Evolutionary conservation across 2,113 vertebrate species (phyloP).

Genomic region (Spea bombifrons): DNA sequence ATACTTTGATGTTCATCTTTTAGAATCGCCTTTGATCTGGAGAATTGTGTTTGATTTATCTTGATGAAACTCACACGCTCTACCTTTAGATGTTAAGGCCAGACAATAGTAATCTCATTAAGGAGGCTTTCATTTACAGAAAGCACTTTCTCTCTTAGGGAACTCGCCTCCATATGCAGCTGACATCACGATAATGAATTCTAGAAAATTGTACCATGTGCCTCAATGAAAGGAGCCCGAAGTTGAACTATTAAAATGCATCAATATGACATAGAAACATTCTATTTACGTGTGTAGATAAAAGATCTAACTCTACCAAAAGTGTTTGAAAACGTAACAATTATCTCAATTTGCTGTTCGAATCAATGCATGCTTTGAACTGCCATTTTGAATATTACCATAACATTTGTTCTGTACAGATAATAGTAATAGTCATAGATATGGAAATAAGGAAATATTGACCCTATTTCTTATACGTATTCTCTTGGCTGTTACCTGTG

Average conservation of each 20-base stretch:
- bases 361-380: background rate
- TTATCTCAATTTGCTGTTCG: background rate
- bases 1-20: constrained; percentile 36
- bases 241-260: background rate
- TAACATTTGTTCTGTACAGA: no score
- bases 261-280: no score
- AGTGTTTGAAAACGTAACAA: background rate
- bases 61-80: constrained; percentile 26
- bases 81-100: constrained; percentile 18
- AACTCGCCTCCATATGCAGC: background rate
- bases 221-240: background rate
- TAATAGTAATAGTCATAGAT: no score
- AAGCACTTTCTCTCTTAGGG: background rate
- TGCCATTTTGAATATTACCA: no score
- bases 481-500: no score
- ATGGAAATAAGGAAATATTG: no score
- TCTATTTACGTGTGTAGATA: background rate
- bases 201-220: background rate
- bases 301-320: background rate
- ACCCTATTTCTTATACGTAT: no score
- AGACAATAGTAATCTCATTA: constrained; percentile 35
- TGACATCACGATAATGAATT: background rate
- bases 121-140: constrained; percentile 17
- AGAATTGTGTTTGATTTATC: constrained; percentile 19
- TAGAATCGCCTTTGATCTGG: constrained; percentile 29